Base-by-base conservation (phyloP, 2,888 invertebrate genomes). In the Drosophila birchii region DNA sequence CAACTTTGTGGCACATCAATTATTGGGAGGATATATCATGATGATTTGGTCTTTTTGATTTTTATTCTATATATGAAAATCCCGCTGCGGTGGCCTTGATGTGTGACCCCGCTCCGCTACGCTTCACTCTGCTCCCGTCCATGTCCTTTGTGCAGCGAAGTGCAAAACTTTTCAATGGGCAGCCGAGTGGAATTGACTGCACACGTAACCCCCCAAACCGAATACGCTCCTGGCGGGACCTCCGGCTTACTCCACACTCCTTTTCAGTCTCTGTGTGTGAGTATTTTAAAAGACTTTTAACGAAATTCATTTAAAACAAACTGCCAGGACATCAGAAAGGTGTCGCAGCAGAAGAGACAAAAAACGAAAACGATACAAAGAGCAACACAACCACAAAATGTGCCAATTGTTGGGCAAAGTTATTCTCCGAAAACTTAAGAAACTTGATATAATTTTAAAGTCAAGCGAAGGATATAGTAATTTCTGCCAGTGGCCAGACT, bases 121-220 rank as follows among this genome's bases (percentile, higher is more conserved):
- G 18, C 59, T 32, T 29, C 29, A 18, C 20, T 5, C 34, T 7
- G 75, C 49, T 58, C 56, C 53, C 56, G 44, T 74, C 44, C 26
- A 23, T 26, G 74, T 75, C 74, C 74, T 75, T 75, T 75, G 74
- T 75, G 74, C 68, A 75, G 60, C 75, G 60, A 68, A 75, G 75
- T 75, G 74, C 75, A 75, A 75, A 75, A 61, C 75, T 68, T 75
- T 75, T 75, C 75, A 75, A 68, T 67, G 75, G 75, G 53, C 75
- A 75, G 68, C 75, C 74, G 69, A 75, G 67, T 75, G 74, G 75
- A 75, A 75, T 67, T 68, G 68, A 68, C 68, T 70, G 58, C 76
- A 70, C 70, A 69, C 61, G 58, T 61, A 75, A 67, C 67, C 66
- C 55, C 55, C 18, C 41, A 14, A 39, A 55, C 36, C 20, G 36